Evolutionary conservation across 1,140 invertebrate genomes (phyloP), one percentile per base, ranked within the genome.

Genomic region (Meloidogyne floridensis): DNA sequence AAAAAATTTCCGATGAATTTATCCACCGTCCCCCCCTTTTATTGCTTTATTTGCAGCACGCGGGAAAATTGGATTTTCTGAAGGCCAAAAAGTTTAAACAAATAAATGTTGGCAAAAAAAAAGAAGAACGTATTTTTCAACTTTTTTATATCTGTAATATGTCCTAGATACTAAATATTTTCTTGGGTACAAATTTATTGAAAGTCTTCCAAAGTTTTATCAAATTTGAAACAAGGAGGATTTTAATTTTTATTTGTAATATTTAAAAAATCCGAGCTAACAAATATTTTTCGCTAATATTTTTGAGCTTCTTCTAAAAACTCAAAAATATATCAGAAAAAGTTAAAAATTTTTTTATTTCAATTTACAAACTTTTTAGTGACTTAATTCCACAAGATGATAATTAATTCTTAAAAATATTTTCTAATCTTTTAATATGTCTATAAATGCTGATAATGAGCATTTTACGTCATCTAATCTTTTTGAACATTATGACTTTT

Each of bases 391-490:
- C n/a, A 6, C 6, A 65, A 65, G n/a, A 13, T 65, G 5, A 13
- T 13, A 65, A 65, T 13, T 65, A 18, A 65, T n/a, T 65, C 11
- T n/a, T 13, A 20, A 20, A 73, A 6, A 42, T 32, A 18, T 73
- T 5, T 32, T 32, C 2, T 32, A 32, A 32, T 73, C 8, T 18
- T 73, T 65, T 59, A 15, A 59, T 15, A 65, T 65, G 15, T n/a
- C 59, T n/a, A n/a, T 65, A 47, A 47, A 47, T 47, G 7, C 47
- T 3, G 6, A n/a, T 65, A 65, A n/a, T 65, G 59, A 65, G n/a
- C 59, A 73, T 47, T 73, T 73, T 73, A 73, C 51, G 32, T 73
- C 51, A 18, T 73, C 42, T 18, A 73, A 73, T 73, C 51, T 73
- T 42, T 73, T 73, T 73, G 42, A 73, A 73, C 42, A 43, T 73